Evolutionary conservation across 2,113 vertebrate species (phyloP).

Genomic region (Pantherophis guttatus): DNA sequence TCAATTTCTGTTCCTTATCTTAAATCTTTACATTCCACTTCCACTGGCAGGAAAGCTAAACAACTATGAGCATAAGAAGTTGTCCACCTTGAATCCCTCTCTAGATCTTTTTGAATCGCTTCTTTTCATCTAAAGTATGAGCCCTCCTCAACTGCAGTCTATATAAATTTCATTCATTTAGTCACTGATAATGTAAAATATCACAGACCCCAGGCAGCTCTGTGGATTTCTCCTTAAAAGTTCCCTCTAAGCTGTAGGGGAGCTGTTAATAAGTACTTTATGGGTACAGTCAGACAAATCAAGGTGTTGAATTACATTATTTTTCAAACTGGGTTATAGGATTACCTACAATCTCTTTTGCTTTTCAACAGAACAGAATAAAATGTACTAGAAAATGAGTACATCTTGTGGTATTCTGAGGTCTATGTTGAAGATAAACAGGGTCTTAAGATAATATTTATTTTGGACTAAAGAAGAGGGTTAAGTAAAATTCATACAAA

Average conservation of each 20-base stretch:
- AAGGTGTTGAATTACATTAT: neutral
- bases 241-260: neutral
- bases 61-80: neutral
- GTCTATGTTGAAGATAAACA: neutral
- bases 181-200: neutral
- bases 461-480: neutral
- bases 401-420: neutral
- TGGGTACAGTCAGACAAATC: neutral
- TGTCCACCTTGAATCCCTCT: neutral
- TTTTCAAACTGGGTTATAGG: neutral
- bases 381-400: neutral
- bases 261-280: neutral
- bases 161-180: neutral
- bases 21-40: neutral
- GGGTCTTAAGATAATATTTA: slow-evolving; percentile 17
- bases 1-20: neutral
- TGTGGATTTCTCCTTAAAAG: neutral
- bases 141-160: neutral
- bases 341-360: neutral
- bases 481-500: neutral
- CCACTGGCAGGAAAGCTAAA: neutral
- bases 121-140: neutral
- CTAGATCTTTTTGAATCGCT: neutral
- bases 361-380: neutral
- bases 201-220: neutral